These are phyloP conservation scores for Cossypha polioptera DNA, from an alignment of 2,797 vertebrate species.

Conservation along the genomic window DNA sequence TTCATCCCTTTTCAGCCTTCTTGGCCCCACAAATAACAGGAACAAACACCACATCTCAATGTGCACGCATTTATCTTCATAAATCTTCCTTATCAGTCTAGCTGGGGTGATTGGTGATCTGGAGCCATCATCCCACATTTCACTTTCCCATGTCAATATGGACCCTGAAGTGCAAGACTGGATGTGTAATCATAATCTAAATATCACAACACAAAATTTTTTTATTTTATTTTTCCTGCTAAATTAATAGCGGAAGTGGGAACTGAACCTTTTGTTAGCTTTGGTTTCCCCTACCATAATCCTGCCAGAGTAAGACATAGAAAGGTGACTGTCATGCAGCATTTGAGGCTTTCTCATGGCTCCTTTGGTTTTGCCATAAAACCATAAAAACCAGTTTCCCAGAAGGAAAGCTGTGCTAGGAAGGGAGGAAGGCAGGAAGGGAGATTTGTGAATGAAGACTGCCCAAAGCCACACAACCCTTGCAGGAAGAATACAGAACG, in stretches of 20 bases:
- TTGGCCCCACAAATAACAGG: not conserved
- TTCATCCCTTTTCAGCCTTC: not conserved
- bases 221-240: not conserved
- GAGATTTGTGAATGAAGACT: not conserved
- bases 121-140: not conserved
- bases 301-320: not conserved
- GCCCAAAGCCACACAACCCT: not conserved
- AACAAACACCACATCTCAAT: not conserved
- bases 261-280: not conserved
- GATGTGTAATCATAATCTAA: not conserved
- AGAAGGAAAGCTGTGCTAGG: not conserved
- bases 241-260: not conserved
- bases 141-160: not conserved
- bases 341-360: not conserved
- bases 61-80: not conserved
- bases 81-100: not conserved
- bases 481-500: rapidly evolving
- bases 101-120: not conserved
- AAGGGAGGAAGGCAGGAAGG: not conserved
- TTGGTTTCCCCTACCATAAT: not conserved
- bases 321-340: not conserved
- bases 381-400: not conserved
- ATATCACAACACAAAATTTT: not conserved
- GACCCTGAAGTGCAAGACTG: not conserved
- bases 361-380: not conserved